Conservation (phyloP, 2,888 invertebrate species). For the Aphelenchoides bicaudatus region DNA sequence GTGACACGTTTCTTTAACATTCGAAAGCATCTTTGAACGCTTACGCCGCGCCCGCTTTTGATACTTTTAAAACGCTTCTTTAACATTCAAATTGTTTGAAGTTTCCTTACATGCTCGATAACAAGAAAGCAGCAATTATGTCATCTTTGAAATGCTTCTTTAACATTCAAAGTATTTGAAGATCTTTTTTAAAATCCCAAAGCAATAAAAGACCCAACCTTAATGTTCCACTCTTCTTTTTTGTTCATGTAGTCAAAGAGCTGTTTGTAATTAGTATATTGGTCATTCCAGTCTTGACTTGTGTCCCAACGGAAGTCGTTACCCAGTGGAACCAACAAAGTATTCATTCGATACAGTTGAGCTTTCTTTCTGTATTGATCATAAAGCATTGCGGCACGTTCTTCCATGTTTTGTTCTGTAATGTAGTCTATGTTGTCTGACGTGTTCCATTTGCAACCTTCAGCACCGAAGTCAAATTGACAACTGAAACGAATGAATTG, state of each 20-base stretch:
- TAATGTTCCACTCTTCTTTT: slow-evolving; percentile 70
- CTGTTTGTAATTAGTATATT: slow-evolving; percentile 80
- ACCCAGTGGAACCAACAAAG: slow-evolving; percentile 81
- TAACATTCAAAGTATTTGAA: too few relatives aligned
- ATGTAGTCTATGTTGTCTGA: slow-evolving; percentile 81
- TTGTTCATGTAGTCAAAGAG: slow-evolving; percentile 83
- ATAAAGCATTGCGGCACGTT: slow-evolving; percentile 76
- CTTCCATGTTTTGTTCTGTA: slow-evolving; percentile 76
- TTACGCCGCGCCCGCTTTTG: too few relatives aligned
- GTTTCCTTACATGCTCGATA: too few relatives aligned
- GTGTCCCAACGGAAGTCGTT: slow-evolving; percentile 76
- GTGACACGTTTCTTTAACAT: too few relatives aligned
- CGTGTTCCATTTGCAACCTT: slow-evolving; percentile 75
- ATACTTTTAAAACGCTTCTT: too few relatives aligned
- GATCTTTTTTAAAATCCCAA: too few relatives aligned
- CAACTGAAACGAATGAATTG: too few relatives aligned
- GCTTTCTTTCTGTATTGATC: slow-evolving; percentile 94
- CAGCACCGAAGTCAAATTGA: slow-evolving; percentile 98
- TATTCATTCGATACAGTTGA: slow-evolving; percentile 79
- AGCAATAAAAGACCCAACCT: slow-evolving; percentile 67
- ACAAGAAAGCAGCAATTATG: too few relatives aligned
- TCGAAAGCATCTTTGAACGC: too few relatives aligned
- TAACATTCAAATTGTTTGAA: too few relatives aligned
- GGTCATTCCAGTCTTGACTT: slow-evolving; percentile 79
- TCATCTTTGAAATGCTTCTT: too few relatives aligned